Percentiles rank a stretch among this genome's conserved stretches.
Conservation (phyloP, 2,113 vertebrate genomes). For the Aegotheles bennettii region DNA sequence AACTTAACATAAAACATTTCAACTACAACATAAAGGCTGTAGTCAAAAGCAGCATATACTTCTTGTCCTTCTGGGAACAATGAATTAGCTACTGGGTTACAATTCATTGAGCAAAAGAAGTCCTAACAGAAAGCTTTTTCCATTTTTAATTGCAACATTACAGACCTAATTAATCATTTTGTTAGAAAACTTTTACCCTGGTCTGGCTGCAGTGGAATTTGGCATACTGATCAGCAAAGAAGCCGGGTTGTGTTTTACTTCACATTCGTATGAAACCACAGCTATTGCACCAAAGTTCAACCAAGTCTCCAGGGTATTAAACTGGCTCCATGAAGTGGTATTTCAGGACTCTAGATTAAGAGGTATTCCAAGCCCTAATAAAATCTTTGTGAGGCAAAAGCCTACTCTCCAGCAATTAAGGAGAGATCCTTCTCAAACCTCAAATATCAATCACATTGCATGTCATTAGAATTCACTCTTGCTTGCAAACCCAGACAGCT, state of each 20-base stretch:
- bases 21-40: background rate
- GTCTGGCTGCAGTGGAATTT: background rate
- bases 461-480: background rate
- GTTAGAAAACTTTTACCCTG: background rate
- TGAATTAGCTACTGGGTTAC: background rate
- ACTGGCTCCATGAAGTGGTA: background rate
- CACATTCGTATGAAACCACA: background rate
- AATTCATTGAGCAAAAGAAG: background rate
- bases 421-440: background rate
- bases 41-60: background rate
- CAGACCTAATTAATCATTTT: background rate
- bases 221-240: background rate
- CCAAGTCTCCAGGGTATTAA: background rate
- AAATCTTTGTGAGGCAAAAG: background rate
- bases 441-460: background rate
- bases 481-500: background rate
- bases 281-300: background rate
- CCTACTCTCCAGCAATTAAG: background rate
- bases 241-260: background rate
- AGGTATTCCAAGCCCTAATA: background rate
- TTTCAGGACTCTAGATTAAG: background rate
- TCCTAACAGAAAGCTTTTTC: background rate
- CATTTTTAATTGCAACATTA: background rate
- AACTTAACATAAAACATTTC: background rate
- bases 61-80: background rate